A percentile compares a stretch with the other conserved stretches of the same genome.
phyloP scores from a whole-genome alignment of 2,888 invertebrate species.

The Acleris holmiana region DNA sequence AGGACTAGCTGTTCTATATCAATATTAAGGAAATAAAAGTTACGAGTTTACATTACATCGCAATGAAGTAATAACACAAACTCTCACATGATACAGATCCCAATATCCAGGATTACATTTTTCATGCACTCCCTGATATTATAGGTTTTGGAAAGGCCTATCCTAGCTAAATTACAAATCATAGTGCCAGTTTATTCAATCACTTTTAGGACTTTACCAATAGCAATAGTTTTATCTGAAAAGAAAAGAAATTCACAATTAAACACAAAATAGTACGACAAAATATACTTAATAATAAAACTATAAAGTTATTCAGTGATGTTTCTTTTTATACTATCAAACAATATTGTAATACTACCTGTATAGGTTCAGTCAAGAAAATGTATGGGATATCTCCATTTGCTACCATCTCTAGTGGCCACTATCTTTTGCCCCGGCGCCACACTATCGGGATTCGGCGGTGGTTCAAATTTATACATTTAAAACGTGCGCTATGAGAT shows the following conservation, averaged over 20 bases:
- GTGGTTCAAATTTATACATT: no score
- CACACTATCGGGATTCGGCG: no score
- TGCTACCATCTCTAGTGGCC: no score
- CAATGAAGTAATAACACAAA: constrained; percentile 70
- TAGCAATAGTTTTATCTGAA: constrained; percentile 91
- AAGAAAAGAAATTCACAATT: constrained; percentile 46
- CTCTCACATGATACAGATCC: constrained; percentile 71
- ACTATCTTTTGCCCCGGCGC: no score
- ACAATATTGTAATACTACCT: no score
- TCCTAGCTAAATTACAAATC: constrained; percentile 81
- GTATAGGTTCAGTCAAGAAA: no score
- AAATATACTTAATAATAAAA: constrained; percentile 10
- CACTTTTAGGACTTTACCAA: constrained; percentile 99
- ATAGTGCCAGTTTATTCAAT: constrained; percentile 90
- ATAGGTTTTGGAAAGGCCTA: constrained; percentile 81
- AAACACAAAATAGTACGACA: constrained; percentile 12
- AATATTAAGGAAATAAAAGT: constrained; percentile 57
- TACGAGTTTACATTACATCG: constrained; percentile 55
- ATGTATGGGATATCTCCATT: no score
- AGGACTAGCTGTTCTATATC: constrained; percentile 73
- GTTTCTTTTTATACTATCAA: no score
- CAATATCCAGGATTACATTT: constrained; percentile 72
- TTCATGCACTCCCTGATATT: constrained; percentile 75
- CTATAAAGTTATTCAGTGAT: neutral
- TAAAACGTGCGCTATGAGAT: no score